These are phyloP conservation scores for Uria aalge DNA, from an alignment of 2,113 vertebrate species.

Conservation along the genomic window DNA sequence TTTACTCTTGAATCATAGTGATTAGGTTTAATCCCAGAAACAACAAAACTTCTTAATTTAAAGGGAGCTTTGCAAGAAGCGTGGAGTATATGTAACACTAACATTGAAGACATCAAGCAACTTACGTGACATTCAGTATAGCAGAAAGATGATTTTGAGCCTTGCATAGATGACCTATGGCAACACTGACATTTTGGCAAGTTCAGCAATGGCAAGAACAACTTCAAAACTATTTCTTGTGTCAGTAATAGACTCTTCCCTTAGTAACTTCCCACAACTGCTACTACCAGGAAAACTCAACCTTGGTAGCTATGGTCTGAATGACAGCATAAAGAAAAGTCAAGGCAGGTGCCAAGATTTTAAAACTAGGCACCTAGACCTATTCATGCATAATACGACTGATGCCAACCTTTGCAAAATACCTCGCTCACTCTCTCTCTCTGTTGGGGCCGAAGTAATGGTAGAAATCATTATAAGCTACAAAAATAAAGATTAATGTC, in stretches of 20 bases:
- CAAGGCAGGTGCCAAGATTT: conserved; percentile 7
- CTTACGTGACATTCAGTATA: neutral
- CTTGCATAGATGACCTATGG: neutral
- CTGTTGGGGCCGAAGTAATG: neutral
- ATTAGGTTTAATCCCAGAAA: neutral
- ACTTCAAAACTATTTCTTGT: conserved; percentile 11
- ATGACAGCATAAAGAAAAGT: conserved; percentile 16
- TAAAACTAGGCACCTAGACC: neutral
- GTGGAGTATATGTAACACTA: neutral
- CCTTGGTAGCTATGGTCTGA: neutral
- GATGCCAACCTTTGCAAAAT: neutral
- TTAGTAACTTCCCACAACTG: neutral
- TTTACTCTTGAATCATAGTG: neutral
- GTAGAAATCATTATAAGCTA: neutral
- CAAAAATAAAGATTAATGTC: neutral
- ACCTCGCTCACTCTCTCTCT: neutral
- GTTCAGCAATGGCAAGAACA: neutral
- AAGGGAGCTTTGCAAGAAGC: neutral
- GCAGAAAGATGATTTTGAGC: neutral
- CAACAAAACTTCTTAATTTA: neutral
- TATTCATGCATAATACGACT: neutral
- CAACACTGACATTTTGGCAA: neutral
- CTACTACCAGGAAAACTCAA: neutral
- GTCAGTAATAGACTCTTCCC: neutral
- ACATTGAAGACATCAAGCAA: neutral